These are phyloP conservation scores for Argentina silus DNA, from an alignment of 2,797 vertebrate genomes.

Conservation along the genomic window DNA sequence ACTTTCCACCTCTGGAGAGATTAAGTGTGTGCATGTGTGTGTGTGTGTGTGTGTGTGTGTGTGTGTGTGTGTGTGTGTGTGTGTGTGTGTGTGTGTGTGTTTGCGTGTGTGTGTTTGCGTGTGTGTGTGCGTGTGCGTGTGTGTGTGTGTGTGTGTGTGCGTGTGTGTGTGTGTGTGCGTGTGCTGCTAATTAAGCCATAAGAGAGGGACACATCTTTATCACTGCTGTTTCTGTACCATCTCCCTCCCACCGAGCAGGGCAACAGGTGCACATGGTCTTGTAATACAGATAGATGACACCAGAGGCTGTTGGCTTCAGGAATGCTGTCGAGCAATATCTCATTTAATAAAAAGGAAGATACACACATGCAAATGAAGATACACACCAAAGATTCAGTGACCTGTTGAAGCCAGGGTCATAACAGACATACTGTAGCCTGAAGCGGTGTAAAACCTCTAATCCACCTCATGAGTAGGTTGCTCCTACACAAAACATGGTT, in stretches of 20 bases:
- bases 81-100: constrained; percentile 12
- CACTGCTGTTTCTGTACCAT: not conserved
- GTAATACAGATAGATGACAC: no score
- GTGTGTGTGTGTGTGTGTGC: not conserved
- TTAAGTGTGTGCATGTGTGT: no score
- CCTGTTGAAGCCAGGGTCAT: no score
- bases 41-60: not conserved
- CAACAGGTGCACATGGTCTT: not conserved
- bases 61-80: constrained; percentile 12
- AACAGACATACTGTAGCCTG: no score
- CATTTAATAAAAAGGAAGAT: no score
- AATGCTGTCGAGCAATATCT: no score
- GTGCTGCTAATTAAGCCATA: constrained; percentile 16
- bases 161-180: no score
- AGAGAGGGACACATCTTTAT: constrained; percentile 8
- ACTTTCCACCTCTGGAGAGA: constrained; percentile 11
- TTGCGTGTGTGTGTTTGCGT: not conserved
- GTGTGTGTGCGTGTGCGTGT: not conserved
- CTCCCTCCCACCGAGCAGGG: not conserved
- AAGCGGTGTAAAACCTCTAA: no score
- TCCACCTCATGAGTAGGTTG: not conserved
- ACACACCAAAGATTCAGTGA: no score
- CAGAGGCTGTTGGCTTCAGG: no score
- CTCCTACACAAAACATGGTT: not conserved
- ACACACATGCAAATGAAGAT: no score